Percentiles rank a stretch among this genome's conserved stretches.
phyloP scores from a whole-genome alignment of 1,140 invertebrate species.

The Panonychus citri region DNA sequence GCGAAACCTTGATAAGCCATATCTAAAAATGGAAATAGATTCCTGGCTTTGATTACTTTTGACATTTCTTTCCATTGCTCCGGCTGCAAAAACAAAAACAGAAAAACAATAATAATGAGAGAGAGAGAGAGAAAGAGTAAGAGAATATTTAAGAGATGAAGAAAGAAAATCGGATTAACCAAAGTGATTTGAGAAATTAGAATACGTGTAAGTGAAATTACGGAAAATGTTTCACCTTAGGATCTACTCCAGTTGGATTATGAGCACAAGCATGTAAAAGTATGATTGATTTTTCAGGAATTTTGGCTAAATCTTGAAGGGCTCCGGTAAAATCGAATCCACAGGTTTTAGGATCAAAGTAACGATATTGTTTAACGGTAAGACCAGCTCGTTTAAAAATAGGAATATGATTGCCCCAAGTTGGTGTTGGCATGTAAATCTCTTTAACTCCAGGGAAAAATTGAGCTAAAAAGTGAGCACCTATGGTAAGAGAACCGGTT shows the following conservation, averaged over 20 bases:
- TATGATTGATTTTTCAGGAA: conserved; percentile 75
- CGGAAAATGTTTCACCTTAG: conserved; percentile 25
- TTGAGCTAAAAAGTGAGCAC: conserved; percentile 54
- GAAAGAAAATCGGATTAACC: no score
- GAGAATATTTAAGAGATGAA: background rate
- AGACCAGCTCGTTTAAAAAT: conserved; percentile 66
- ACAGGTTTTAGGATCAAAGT: conserved; percentile 85
- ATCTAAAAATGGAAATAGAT: conserved; percentile 93
- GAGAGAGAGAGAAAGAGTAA: background rate
- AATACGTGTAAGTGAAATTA: background rate
- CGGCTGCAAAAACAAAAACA: conserved; percentile 20
- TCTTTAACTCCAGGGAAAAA: conserved; percentile 64
- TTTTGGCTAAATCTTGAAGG: conserved; percentile 72
- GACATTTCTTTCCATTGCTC: conserved; percentile 74
- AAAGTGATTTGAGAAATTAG: background rate
- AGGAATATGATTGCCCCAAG: conserved; percentile 94
- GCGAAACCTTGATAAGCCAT: conserved; percentile 97
- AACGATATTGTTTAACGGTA: conserved; percentile 69
- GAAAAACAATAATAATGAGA: background rate
- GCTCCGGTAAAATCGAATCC: conserved; percentile 81
- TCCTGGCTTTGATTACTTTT: conserved; percentile 44
- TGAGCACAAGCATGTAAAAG: conserved; percentile 94
- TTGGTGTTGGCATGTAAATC: conserved; percentile 76
- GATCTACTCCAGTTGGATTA: conserved; percentile 95
- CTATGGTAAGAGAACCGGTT: conserved; percentile 82